These are phyloP conservation scores for Calliphora vicina DNA, from an alignment of 1,140 invertebrate species.

Conservation along the genomic window DNA sequence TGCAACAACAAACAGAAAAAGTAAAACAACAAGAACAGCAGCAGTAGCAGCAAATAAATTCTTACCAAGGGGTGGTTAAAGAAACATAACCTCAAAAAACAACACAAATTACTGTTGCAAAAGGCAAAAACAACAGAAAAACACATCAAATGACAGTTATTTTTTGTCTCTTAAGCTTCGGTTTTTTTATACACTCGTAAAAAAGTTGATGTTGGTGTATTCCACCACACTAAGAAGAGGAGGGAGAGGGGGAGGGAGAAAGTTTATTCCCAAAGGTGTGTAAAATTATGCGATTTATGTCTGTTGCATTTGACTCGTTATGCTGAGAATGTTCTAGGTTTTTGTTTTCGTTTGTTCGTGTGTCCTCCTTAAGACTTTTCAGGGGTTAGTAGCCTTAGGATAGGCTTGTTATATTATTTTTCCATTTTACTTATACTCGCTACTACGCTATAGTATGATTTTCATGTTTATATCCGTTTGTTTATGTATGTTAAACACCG, in stretches of 20 bases:
- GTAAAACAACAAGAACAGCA: not conserved
- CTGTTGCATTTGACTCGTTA: conserved; percentile 16
- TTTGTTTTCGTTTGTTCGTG: not conserved
- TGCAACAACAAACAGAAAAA: not conserved
- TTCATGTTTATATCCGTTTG: not conserved
- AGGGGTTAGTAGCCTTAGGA: conserved; percentile 12
- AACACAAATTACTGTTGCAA: not conserved
- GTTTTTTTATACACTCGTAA: conserved; percentile 18
- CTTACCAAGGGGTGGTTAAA: not conserved
- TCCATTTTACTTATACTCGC: not conserved
- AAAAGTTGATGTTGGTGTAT: not conserved
- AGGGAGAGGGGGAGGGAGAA: not conserved
- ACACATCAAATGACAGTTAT: not conserved
- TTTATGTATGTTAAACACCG: not conserved
- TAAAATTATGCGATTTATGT: conserved; percentile 25
- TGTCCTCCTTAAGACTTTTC: not conserved
- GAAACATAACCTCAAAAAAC: conserved; percentile 9
- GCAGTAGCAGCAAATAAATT: not conserved
- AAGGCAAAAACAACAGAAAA: not conserved
- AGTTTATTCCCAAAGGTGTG: conserved; percentile 20
- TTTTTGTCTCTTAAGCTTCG: not conserved
- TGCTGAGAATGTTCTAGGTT: not conserved
- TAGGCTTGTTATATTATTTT: not conserved
- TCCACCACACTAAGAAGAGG: too few species aligned
- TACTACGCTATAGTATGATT: not conserved